Conservation (phyloP, 2,888 invertebrate species). For the Meiosimyza platycephala region DNA sequence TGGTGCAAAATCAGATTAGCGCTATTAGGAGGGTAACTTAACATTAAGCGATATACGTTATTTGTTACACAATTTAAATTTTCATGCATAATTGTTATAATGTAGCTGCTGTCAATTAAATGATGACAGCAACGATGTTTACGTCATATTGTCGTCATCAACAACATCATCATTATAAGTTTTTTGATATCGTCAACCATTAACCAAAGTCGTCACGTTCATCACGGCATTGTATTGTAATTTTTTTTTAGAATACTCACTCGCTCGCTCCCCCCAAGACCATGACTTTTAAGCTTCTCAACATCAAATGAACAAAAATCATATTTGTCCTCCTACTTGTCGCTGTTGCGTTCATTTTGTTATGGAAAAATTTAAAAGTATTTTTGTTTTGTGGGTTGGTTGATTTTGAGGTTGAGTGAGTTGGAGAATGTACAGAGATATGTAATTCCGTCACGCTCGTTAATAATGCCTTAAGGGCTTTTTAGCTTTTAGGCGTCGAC, state of each 20-base stretch:
- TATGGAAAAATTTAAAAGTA: too few relatives aligned
- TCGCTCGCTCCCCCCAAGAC: background rate
- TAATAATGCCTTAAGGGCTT: slow-evolving; percentile 64
- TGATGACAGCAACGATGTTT: slow-evolving; percentile 40
- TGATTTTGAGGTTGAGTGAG: too few relatives aligned
- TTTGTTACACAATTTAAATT: slow-evolving; percentile 9
- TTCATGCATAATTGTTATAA: slow-evolving; percentile 3
- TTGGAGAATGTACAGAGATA: slow-evolving; percentile 21
- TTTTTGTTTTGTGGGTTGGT: too few relatives aligned
- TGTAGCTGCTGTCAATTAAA: slow-evolving; percentile 50
- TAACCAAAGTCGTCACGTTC: slow-evolving; percentile 33
- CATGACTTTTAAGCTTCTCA: slow-evolving; percentile 3
- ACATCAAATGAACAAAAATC: slow-evolving; percentile 27
- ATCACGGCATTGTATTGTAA: background rate
- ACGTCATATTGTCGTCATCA: slow-evolving; percentile 6
- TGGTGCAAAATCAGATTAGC: background rate
- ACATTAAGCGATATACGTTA: background rate
- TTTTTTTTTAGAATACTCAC: background rate
- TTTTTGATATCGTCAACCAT: background rate
- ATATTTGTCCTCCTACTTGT: slow-evolving; percentile 36
- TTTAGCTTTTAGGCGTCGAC: slow-evolving; percentile 48
- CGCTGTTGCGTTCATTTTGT: background rate
- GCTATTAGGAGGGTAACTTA: background rate
- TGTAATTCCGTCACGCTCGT: slow-evolving; percentile 62
- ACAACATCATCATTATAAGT: slow-evolving; percentile 10